Base-by-base conservation (phyloP, 2,888 invertebrate species). In the Sipunculus nudus region DNA sequence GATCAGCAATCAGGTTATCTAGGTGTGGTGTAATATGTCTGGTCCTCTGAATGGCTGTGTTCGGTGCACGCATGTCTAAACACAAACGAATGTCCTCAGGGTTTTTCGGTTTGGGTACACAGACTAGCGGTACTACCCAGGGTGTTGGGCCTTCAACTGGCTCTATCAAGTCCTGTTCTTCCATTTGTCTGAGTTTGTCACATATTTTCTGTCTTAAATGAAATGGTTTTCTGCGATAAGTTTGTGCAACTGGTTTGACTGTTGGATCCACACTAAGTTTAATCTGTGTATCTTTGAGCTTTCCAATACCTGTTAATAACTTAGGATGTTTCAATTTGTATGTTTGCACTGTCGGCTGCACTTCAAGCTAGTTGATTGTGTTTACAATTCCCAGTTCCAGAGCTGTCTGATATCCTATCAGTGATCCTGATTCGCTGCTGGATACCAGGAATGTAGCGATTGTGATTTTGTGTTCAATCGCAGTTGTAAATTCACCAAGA, bases 31-130 rank as follows among this genome's bases (percentile, higher is more conserved):
- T 49, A 2, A 23, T 23, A 32, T 63, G 52, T 19, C 56, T 29
- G 23, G 29, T 39, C 19, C 46, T 32, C 47, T 62, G 32, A n/a
- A 72, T 65, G 0, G 71, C 71, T 29, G 53, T 63, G 48, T 74
- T 71, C 3, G 69, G 49, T 52, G 59, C 50, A 26, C 65, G 48
- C 74, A 73, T 72, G 45, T 74, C 71, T 2, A 71, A 61, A 52
- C 71, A 73, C 4, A 74, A 40, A 21, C 70, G 25, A 6, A 73
- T 62, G 28, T 67, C 60, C 3, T 59, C 46, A 1, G 55, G 61
- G 21, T 59, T 61, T 47, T 53, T 70, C n/a, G n/a, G 54, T 29
- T 53, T 49, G 1, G 43, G 52, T 8, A 32, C 25, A 19, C 25
- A 25, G 3, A 53, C 58, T 19, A 59, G 35, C 16, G 21, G 59